Base-by-base conservation (phyloP, 2,888 invertebrate species). In the Tenthredo distinguenda region DNA sequence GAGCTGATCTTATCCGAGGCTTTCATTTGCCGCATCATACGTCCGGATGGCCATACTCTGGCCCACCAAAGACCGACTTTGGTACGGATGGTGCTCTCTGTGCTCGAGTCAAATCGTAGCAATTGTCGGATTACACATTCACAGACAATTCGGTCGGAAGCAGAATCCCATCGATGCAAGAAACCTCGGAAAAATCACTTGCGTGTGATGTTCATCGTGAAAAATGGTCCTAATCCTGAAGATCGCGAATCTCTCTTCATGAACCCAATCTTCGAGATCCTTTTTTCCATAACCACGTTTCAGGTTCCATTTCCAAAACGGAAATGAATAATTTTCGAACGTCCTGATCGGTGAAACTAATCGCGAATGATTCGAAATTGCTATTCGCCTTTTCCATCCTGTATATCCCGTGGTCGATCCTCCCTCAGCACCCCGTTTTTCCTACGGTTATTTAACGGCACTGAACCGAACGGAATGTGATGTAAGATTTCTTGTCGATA, bases 401-500 rank as follows among this genome's bases (percentile, higher is more conserved):
- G n/a, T 9, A 26, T 50, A 5, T 50, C n/a, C 43, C 9, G 10
- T 50, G 7, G 9, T 15, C 81, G n/a, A 10, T 58, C 40, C 26
- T 62, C 37, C 37, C 81, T 7, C 21, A 2, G 15, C 50, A 7
- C 50, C 58, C 31, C 40, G 7, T 62, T 62, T 40, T 21, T 37
- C 40, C n/a, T 37, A 62, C 2, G 62, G 62, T 81, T 40, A 62
- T 62, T 81, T 81, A 81, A 62, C 81, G 62, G 81, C 58, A 81
- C 40, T 15, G 37, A 31, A 40, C n/a, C 50, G 58, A 40, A 81
- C 81, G 81, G 81, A 81, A 81, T 81, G 81, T 72, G 84, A 84
- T 55, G 84, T 55, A 74, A 43, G 62, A 84, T 74, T 84, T 84
- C 84, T 84, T 84, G 84, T 62, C 40, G 85, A 85, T 77, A 65